These are phyloP conservation scores for Heliopora coerulea DNA, from an alignment of 92 coral and sea anemone species.

Conservation along the genomic window DNA sequence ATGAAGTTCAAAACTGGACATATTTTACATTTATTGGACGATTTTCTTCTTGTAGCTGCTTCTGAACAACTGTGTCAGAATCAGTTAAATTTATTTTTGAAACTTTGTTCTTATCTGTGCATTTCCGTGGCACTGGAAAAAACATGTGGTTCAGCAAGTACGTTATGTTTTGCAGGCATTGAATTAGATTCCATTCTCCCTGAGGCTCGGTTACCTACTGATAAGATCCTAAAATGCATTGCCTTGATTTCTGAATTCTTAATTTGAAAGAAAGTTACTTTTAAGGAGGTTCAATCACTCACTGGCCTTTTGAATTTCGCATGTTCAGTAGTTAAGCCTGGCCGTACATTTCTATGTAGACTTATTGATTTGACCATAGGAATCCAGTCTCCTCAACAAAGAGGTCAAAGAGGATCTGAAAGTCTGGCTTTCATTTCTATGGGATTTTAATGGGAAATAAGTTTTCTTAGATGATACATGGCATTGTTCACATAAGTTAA, in stretches of 20 bases:
- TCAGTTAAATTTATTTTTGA: conserved; percentile 39
- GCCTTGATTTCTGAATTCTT: conserved; percentile 40
- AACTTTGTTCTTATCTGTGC: conserved; percentile 47
- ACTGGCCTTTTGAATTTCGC: conserved; percentile 52
- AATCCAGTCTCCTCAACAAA: conserved; percentile 11
- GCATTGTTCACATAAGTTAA: not conserved
- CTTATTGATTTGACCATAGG: conserved; percentile 48
- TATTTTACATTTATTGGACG: conserved; percentile 50
- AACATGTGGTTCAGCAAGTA: conserved; percentile 54
- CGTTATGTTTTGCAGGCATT: conserved; percentile 54
- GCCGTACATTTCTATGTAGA: conserved; percentile 52
- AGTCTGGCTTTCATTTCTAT: conserved; percentile 37
- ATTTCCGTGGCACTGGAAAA: conserved; percentile 61
- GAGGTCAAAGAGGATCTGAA: conserved; percentile 50
- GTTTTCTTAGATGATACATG: conserved; percentile 41
- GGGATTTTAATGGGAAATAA: conserved; percentile 38
- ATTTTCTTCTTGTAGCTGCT: conserved; percentile 37
- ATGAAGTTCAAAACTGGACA: conserved; percentile 15
- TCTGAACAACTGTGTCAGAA: conserved; percentile 21
- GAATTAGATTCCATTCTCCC: conserved; percentile 46
- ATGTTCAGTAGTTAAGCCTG: conserved; percentile 47
- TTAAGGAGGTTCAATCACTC: conserved; percentile 43
- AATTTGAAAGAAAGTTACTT: conserved; percentile 43
- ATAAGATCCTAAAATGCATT: conserved; percentile 42
- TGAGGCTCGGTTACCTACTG: conserved; percentile 58